Evolutionary conservation across 2,797 vertebrate species (phyloP), one percentile per base, ranked within the genome.

Genomic region (Clarias laeviceps): DNA sequence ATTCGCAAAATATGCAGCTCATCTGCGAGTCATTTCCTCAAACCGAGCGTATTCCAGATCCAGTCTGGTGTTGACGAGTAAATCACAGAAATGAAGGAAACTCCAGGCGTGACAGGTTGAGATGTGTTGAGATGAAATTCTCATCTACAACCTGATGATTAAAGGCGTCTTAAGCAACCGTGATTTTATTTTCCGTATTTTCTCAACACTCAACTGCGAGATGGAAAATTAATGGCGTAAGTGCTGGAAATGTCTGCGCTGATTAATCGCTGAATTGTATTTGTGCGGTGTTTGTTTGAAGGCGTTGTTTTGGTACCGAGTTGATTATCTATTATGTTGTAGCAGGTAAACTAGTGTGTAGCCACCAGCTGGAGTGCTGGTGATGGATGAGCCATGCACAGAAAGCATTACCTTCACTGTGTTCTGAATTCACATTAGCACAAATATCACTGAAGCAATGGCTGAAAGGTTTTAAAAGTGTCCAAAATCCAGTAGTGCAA

Each of bases 271-370:
- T 18, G 24, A 9, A 32, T 61, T 74, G 29, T 32, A 34, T 45
- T 29, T 59, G 50, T 56, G 54, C 24, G 27, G 11, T 77, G 29
- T 77, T 77, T 77, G 29, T 59, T 54, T 8, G 56, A 77, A 59
- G 56, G 29, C 11, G 54, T 34, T 77, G 56, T 77, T 59, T 34
- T 34, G 56, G 20, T 56, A 64, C 57, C 17, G 29, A 80, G 34
- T 80, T 80, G 57, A 80, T 80, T 64, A 64, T 64, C 61, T 62
- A 18, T 80, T 80, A 77, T 77, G 56, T 80, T 45, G 77, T 80
- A 64, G 59, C 6, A 12, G 59, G 24, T 9, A 80, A 64, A 64
- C 18, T 34, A 80, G 59, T 40, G 34, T 64, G 59, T 45, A 64
- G 77, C 18, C 74, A 59, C 54, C 74, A 77, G 74, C 74, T 77